Evolutionary conservation across 2,113 vertebrate genomes (phyloP).

Genomic region (Galbula dea): DNA sequence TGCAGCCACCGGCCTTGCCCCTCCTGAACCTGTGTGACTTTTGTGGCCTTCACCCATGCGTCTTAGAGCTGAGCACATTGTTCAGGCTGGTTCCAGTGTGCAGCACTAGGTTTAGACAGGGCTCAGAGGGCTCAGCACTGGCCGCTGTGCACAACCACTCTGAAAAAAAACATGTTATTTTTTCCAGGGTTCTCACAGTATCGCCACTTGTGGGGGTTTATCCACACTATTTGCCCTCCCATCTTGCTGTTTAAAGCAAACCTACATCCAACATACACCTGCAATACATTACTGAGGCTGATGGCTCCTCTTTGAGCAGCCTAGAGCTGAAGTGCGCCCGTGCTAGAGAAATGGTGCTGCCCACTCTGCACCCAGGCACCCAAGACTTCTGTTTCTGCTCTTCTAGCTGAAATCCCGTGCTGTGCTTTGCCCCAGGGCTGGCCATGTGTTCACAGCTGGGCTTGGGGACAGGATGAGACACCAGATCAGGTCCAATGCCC

Average conservation of each 20-base stretch:
- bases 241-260: not conserved
- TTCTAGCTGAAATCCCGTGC: not conserved
- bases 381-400: not conserved
- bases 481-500: not conserved
- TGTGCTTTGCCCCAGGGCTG: not conserved
- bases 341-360: rapidly evolving
- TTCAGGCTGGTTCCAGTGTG: rapidly evolving
- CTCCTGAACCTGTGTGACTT: not conserved
- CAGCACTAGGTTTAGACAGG: not conserved
- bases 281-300: not conserved
- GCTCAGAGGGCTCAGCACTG: not conserved
- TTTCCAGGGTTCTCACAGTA: not conserved
- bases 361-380: not conserved
- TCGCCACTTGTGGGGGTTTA: not conserved
- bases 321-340: not conserved
- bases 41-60: not conserved
- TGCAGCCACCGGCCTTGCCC: not conserved
- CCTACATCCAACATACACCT: not conserved
- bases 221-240: rapidly evolving
- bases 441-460: not conserved
- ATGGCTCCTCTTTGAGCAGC: not conserved
- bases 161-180: rapidly evolving
- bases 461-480: not conserved
- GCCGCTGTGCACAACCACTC: not conserved
- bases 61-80: not conserved